phyloP scores from a whole-genome alignment of 2,113 vertebrate species.

The Xiphorhynchus elegans region DNA sequence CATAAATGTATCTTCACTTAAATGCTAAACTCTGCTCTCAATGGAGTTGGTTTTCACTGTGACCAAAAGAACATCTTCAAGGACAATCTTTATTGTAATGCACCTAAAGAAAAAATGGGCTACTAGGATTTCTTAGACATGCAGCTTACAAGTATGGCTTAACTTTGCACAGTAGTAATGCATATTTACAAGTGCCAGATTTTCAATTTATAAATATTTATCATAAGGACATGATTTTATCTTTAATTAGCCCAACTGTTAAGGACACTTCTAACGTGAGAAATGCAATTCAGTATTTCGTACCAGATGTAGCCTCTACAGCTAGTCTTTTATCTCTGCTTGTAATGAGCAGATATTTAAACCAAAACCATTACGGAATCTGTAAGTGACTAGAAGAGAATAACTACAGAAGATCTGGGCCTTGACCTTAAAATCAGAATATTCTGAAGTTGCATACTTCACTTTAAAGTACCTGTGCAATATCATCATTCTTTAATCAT shows the following conservation, averaged over 20 bases:
- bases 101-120: neutral
- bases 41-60: neutral
- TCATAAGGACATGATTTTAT: constrained; percentile 75
- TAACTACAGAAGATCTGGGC: neutral
- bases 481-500: neutral
- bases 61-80: neutral
- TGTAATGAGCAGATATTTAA: constrained; percentile 34
- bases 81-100: neutral
- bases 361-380: neutral
- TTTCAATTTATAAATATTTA: constrained; percentile 81
- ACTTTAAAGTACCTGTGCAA: neutral
- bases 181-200: constrained; percentile 66
- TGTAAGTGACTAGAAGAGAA: neutral
- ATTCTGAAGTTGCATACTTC: neutral
- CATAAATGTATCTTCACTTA: neutral
- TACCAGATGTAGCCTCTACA: constrained; percentile 73
- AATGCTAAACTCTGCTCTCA: neutral
- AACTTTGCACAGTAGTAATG: constrained; percentile 19
- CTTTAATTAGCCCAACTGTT: constrained; percentile 82
- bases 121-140: neutral
- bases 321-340: constrained; percentile 64
- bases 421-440: neutral
- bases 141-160: constrained; percentile 8
- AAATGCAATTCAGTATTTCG: constrained; percentile 65
- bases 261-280: constrained; percentile 79